phyloP scores from a whole-genome alignment of 2,888 invertebrate species.

The Nasonia oneida region DNA sequence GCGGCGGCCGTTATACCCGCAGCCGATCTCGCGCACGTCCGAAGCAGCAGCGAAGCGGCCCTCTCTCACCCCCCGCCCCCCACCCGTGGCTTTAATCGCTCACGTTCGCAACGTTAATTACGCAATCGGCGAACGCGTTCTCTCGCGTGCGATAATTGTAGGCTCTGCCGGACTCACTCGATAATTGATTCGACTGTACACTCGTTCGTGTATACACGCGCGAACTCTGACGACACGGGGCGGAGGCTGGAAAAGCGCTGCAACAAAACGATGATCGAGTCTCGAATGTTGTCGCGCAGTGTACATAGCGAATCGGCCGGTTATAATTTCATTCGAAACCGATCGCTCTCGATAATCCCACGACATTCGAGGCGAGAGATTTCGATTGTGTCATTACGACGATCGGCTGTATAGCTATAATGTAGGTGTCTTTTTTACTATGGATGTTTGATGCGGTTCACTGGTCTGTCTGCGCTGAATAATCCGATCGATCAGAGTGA shows the following conservation, averaged over 20 bases:
- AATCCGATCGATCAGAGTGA: constrained; percentile 11
- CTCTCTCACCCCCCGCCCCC: background rate
- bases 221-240: background rate
- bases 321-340: constrained; percentile 52
- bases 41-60: background rate
- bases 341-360: constrained; percentile 47
- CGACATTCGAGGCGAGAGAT: background rate
- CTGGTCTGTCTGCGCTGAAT: background rate
- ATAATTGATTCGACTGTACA: constrained; percentile 44
- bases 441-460: background rate
- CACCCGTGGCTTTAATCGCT: constrained; percentile 41
- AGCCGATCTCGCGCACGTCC: background rate
- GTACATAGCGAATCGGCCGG: constrained; percentile 10
- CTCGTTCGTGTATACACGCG: background rate
- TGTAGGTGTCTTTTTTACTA: background rate
- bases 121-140: constrained; percentile 21
- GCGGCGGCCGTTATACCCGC: background rate
- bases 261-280: constrained; percentile 35
- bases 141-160: constrained; percentile 36
- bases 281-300: constrained; percentile 34
- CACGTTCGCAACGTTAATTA: constrained; percentile 47
- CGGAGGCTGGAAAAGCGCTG: background rate
- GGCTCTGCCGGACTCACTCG: constrained; percentile 21
- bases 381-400: background rate
- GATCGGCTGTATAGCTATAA: too few species aligned